phyloP scores from a whole-genome alignment of 1,140 invertebrate genomes.

The Bradysia coprophila region DNA sequence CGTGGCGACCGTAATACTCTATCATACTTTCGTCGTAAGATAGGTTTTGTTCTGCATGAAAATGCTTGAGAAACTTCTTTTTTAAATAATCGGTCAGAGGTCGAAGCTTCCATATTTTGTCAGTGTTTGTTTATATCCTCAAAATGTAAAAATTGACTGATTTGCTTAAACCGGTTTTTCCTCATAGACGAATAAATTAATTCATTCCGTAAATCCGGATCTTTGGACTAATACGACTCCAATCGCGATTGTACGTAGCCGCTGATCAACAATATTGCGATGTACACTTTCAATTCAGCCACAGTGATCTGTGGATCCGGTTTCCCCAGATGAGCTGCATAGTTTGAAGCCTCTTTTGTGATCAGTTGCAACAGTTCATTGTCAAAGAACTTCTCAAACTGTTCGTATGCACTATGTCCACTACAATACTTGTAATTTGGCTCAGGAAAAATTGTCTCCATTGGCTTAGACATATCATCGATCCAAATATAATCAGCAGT shows the following conservation, averaged over 20 bases:
- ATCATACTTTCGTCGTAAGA: constrained; percentile 14
- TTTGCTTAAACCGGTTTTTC: not conserved
- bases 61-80: constrained; percentile 6
- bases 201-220: not conserved
- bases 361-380: constrained; percentile 3
- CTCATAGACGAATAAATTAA: not conserved
- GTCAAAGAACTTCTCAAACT: constrained; percentile 3
- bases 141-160: not conserved
- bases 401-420: not conserved
- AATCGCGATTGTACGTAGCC: constrained; percentile 2
- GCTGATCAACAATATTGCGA: constrained; percentile 3
- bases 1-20: constrained; percentile 11
- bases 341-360: not conserved
- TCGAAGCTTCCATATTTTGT: constrained; percentile 2
- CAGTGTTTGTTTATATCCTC: constrained; percentile 12
- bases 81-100: constrained; percentile 3
- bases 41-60: constrained; percentile 10
- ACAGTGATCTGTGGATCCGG: not conserved
- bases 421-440: constrained; percentile 3
- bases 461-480: not conserved
- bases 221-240: not conserved
- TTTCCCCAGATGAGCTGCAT: not conserved
- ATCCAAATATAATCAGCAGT: no score
- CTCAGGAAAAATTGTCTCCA: constrained; percentile 3
- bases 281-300: constrained; percentile 1